Evolutionary conservation across 2,888 invertebrate species (phyloP).

Genomic region (Geophilus truncorum): DNA sequence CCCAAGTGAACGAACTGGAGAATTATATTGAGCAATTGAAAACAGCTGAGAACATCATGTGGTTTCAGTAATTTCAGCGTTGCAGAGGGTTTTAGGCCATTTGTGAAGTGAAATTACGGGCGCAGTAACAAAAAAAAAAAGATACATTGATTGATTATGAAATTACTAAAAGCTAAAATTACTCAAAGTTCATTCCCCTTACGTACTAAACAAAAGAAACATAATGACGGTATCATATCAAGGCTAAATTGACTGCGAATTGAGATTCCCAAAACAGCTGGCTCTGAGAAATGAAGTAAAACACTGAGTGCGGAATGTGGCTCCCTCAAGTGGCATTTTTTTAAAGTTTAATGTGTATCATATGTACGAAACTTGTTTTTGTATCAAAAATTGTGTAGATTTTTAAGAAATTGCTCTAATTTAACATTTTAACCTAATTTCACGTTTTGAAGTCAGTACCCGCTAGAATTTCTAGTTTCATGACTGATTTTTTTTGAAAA

Average conservation of each 20-base stretch:
- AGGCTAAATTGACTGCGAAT: neutral
- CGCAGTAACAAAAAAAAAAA: slow-evolving; percentile 37
- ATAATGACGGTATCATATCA: too few species aligned
- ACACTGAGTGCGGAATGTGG: too few species aligned
- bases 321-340: too few species aligned
- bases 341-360: too few species aligned
- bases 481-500: slow-evolving; percentile 75
- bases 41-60: slow-evolving; percentile 30
- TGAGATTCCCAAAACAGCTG: too few species aligned
- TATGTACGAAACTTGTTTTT: too few species aligned
- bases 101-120: slow-evolving; percentile 66
- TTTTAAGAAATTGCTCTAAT: slow-evolving; percentile 66
- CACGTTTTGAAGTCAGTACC: slow-evolving; percentile 71
- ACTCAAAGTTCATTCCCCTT: neutral
- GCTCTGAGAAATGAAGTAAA: too few species aligned
- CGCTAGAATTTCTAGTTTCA: slow-evolving; percentile 75
- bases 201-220: too few species aligned
- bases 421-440: slow-evolving; percentile 69
- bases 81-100: slow-evolving; percentile 73
- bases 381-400: too few species aligned
- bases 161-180: neutral
- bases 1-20: slow-evolving; percentile 55
- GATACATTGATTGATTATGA: neutral
- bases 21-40: neutral
- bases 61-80: slow-evolving; percentile 53